Base-by-base conservation (phyloP, 2,888 invertebrate species). In the Leucania comma region DNA sequence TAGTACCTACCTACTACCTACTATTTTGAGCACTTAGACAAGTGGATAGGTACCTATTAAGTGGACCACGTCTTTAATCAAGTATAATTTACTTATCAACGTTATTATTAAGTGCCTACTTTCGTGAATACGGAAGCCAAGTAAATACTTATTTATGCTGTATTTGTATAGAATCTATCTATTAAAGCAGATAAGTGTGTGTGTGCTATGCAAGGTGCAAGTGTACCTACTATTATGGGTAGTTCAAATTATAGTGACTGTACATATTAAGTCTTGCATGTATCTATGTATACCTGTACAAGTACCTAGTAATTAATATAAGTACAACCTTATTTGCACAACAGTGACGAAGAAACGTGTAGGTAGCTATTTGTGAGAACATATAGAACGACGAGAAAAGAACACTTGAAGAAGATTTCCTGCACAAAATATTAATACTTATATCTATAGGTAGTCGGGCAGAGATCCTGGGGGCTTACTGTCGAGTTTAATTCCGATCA, bases 141-240 rank as follows among this genome's bases (percentile, higher is more conserved):
- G 4, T 38, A 12, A 14, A 9, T 38, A 38, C 38, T 38, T 38
- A 38, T 14, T 17, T 20, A 42, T 17, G n/a, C 51, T 24, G 12
- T 51, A 6, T 51, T 51, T 24, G 51, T 14, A 51, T 14, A 51
- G 24, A 24, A 51, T 51, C 51, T 51, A 24, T 51, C 14, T 24
- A 24, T 51, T 10, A 22, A 12, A 22, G 24, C 12, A 24, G 24
- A 4, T 50, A 38, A 14, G 26, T 66, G 20, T 26, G 29, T 51
- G 14, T 68, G 22, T 68, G 42, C 53, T 53, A n/a, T 24, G 42
- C 68, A 53, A 68, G 42, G 53, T 32, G 35, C 35, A 4, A 35
- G 8, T 35, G 24, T 32, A 68, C 29, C 4, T 42, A 29, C 29
- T 2, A 38, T 20, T 50, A 32, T 24, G 24, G 17, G n/a, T 17